Conservation (phyloP, 2,797 vertebrate species). For the Pseudochromis fuscus region DNA sequence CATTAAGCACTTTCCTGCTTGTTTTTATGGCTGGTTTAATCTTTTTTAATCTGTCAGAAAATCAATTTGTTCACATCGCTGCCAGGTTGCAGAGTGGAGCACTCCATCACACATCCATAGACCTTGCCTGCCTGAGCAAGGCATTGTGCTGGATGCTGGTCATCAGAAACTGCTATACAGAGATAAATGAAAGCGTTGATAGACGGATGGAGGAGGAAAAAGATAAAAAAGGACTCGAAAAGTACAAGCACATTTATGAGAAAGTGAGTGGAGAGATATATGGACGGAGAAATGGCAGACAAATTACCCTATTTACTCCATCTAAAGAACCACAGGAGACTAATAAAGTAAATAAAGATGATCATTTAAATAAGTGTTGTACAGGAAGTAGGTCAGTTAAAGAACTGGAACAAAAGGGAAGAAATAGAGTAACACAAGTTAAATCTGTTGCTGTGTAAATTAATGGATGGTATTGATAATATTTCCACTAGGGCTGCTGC, state of each 20-base stretch:
- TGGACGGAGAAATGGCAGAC: slow-evolving; percentile 28
- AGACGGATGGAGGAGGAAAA: slow-evolving; percentile 58
- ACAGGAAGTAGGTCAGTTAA: background rate
- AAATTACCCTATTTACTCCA: slow-evolving; percentile 5
- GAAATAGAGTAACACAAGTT: background rate
- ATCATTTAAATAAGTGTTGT: background rate
- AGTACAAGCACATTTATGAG: slow-evolving; percentile 53
- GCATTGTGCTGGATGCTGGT: slow-evolving; percentile 78
- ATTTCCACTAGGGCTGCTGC: no score
- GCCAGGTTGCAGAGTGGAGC: slow-evolving; percentile 83
- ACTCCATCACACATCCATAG: slow-evolving; percentile 84
- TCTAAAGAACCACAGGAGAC: slow-evolving; percentile 4
- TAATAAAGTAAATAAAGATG: slow-evolving; percentile 3
- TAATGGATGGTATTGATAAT: no score
- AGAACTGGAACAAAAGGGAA: background rate
- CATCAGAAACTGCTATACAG: slow-evolving; percentile 71
- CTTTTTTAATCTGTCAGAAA: slow-evolving; percentile 89
- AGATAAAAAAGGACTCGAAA: slow-evolving; percentile 46
- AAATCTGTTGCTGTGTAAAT: no score
- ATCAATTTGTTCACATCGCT: slow-evolving; percentile 85
- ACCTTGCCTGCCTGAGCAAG: slow-evolving; percentile 72
- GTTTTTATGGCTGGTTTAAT: slow-evolving; percentile 87
- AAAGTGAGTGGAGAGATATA: slow-evolving; percentile 51
- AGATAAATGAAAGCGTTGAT: slow-evolving; percentile 76
- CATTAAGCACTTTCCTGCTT: slow-evolving; percentile 86